Evolutionary conservation across 2,888 invertebrate species (phyloP), one percentile per base, ranked within the genome.

Genomic region (Oxytorus armatus): DNA sequence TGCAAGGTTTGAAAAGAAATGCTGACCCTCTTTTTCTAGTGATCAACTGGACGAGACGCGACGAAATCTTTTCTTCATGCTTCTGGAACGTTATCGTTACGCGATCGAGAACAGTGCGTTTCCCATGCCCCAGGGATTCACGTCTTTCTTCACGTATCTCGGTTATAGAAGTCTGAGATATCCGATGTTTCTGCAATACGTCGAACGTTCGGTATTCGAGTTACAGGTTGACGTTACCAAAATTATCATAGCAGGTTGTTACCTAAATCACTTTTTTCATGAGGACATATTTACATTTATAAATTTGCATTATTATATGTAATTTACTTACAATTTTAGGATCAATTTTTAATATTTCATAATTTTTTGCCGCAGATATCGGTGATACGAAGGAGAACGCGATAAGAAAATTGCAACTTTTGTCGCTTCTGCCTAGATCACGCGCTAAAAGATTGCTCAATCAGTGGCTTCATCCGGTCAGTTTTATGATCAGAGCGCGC

Each of bases 151-250:
- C 91, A 96, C 97, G 1, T 97, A 96, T 91, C 93, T 98, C 69
- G 97, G 97, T 0, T 97, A 96, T 92, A 94, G 96, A 85, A 95
- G 96, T 23, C 92, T 97, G 82, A 94, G 95, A 29, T 96, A 96
- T 92, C 94, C 95, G 82, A 94, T 95, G 90, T 98, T 98, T 91
- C 92, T 96, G 86, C 97, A 97, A 91, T 97, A 97, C 91, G 95
- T 97, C 74, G 95, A 96, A 85, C 93, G 96, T 86, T 96, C 96
- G 89, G 97, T 97, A 51, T 96, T 98, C 85, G 96, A 97, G 88
- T 92, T 98, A 83, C 97, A 97, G 92, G 96, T 97, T 25, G 97
- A 97, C 89, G 96, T 97, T 1, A 95, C 97, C 93, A 97, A 97
- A 93, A 94, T 95, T 49, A 96, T 97, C 81, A 95, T 97, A 90